These are phyloP conservation scores for Synergus umbraculus DNA, from an alignment of 2,888 invertebrate genomes.

Conservation along the genomic window DNA sequence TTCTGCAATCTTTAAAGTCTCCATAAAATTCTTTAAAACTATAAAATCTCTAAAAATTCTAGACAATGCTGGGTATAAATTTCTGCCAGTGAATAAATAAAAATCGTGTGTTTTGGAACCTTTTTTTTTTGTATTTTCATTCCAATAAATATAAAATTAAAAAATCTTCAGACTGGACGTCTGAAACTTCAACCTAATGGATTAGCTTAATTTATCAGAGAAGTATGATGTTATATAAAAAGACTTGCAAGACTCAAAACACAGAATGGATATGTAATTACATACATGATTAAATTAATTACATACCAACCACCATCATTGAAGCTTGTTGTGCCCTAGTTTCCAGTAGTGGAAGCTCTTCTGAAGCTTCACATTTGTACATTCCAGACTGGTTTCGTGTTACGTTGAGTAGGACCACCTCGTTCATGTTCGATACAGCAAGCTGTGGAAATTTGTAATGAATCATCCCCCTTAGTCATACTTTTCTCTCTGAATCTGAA, in stretches of 20 bases:
- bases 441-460: slow-evolving; percentile 77
- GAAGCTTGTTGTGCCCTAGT: slow-evolving; percentile 82
- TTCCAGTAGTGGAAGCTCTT: slow-evolving; percentile 85
- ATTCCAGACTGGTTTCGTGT: slow-evolving; percentile 83
- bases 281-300: slow-evolving; percentile 14
- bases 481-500: not conserved
- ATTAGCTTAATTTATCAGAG: too few species aligned
- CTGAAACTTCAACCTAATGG: too few species aligned
- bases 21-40: too few species aligned
- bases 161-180: too few species aligned
- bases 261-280: not conserved
- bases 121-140: too few species aligned
- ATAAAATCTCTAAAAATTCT: too few species aligned
- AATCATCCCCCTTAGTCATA: not conserved
- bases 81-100: too few species aligned
- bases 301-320: slow-evolving; percentile 85
- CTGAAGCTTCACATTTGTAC: slow-evolving; percentile 87
- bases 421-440: slow-evolving; percentile 83
- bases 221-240: not conserved
- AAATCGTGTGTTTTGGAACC: too few species aligned
- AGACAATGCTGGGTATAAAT: too few species aligned
- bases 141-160: too few species aligned
- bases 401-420: slow-evolving; percentile 84
- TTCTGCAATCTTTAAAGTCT: too few species aligned
- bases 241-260: not conserved